phyloP scores from a whole-genome alignment of 2,888 invertebrate species.

The Ennomos erosarius region DNA sequence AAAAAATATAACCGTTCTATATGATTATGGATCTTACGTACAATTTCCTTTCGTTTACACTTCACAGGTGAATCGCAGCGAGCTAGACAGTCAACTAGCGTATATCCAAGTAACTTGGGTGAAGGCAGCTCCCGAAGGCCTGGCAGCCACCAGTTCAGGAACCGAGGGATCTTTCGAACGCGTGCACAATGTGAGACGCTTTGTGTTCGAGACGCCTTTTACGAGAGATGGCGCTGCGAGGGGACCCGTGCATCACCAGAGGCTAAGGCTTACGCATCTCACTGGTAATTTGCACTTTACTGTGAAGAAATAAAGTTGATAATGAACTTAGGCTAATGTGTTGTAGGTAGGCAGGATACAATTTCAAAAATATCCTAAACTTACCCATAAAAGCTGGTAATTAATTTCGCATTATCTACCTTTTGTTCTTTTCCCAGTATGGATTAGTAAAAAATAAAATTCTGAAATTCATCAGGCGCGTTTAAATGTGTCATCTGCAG shows the following conservation, averaged over 20 bases:
- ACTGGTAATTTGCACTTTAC: slow-evolving; percentile 86
- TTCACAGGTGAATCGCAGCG: slow-evolving; percentile 88
- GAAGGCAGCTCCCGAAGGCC: slow-evolving; percentile 95
- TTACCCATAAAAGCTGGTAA: no score
- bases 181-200: slow-evolving; percentile 94
- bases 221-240: slow-evolving; percentile 92
- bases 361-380: no score
- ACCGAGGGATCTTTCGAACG: slow-evolving; percentile 94
- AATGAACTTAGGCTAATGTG: no score
- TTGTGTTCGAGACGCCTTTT: slow-evolving; percentile 98
- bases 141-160: slow-evolving; percentile 87
- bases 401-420: no score
- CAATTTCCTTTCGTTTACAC: no score
- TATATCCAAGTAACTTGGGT: slow-evolving; percentile 98
- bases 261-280: slow-evolving; percentile 95
- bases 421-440: no score
- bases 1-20: no score
- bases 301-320: neutral
- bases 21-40: no score
- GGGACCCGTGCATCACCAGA: slow-evolving; percentile 94
- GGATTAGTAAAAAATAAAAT: no score
- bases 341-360: no score
- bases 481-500: no score
- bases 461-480: no score
- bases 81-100: slow-evolving; percentile 93